These are phyloP conservation scores for Discoglossus pictus DNA, from an alignment of 2,797 vertebrate genomes.

Conservation along the genomic window DNA sequence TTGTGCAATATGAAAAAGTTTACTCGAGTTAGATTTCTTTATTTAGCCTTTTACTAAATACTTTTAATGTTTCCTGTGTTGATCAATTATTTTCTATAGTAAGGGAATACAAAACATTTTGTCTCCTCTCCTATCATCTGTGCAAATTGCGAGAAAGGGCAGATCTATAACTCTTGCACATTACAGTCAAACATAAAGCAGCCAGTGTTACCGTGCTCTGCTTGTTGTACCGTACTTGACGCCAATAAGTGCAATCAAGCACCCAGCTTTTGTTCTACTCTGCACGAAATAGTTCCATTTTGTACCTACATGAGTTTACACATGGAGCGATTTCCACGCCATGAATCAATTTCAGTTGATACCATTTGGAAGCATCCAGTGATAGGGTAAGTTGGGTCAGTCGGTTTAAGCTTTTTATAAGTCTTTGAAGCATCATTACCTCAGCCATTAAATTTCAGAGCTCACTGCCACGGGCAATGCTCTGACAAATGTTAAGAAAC, in stretches of 20 bases:
- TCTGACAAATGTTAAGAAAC: constrained; percentile 39
- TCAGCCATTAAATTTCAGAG: constrained; percentile 27
- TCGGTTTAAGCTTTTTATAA: constrained; percentile 36
- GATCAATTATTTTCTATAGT: constrained; percentile 1
- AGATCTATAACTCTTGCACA: constrained; percentile 17
- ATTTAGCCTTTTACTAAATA: neutral
- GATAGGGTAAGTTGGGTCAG: constrained; percentile 36
- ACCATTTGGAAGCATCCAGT: constrained; percentile 22
- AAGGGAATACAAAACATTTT: constrained; percentile 27
- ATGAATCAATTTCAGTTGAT: neutral
- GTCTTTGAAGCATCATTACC: constrained; percentile 48
- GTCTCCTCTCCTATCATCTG: constrained; percentile 11
- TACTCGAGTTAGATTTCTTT: constrained; percentile 5
- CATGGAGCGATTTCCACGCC: neutral
- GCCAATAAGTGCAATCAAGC: constrained; percentile 18
- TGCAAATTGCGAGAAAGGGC: constrained; percentile 17
- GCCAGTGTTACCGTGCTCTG: constrained; percentile 16
- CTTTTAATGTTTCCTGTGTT: constrained; percentile 8
- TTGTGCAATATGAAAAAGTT: neutral
- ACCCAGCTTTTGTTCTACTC: constrained; percentile 11
- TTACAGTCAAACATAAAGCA: constrained; percentile 30
- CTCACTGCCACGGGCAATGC: constrained; percentile 34
- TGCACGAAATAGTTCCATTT: constrained; percentile 1
- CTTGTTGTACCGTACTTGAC: constrained; percentile 1
- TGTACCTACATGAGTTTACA: neutral